These are phyloP conservation scores for Ernsta delagoae DNA, from an alignment of 2,888 invertebrate species.

Conservation along the genomic window DNA sequence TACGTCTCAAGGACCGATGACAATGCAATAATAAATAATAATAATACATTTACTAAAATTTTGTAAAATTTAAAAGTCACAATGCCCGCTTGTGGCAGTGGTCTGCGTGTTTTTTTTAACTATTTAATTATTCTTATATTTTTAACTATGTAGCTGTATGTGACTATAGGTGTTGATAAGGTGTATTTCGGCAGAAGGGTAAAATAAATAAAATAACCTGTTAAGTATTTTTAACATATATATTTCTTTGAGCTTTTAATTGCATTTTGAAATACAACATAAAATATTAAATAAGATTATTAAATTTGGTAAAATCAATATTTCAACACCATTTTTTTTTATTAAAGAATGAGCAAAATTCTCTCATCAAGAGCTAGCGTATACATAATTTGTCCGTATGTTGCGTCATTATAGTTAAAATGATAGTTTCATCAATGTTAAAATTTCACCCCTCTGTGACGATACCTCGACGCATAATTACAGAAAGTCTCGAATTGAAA, in stretches of 20 bases:
- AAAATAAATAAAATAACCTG: slow-evolving; percentile 72
- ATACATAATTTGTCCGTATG: slow-evolving; percentile 90
- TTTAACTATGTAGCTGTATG: too few relatives aligned
- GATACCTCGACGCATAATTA: slow-evolving; percentile 27
- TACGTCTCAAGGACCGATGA: too few relatives aligned
- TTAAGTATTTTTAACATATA: slow-evolving; percentile 92
- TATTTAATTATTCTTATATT: too few relatives aligned
- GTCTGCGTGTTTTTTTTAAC: too few relatives aligned
- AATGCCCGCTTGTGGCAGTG: too few relatives aligned
- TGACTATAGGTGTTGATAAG: too few relatives aligned
- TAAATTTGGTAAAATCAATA: slow-evolving; percentile 91
- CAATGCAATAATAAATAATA: too few relatives aligned
- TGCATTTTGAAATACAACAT: slow-evolving; percentile 94
- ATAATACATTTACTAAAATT: too few relatives aligned
- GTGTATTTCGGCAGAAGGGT: too few relatives aligned
- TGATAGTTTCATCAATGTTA: slow-evolving; percentile 84
- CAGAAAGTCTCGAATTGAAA: neutral
- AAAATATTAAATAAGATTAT: slow-evolving; percentile 92
- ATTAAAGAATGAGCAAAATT: slow-evolving; percentile 86
- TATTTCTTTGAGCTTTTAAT: slow-evolving; percentile 94
- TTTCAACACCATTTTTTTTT: slow-evolving; percentile 80
- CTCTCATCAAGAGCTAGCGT: slow-evolving; percentile 88
- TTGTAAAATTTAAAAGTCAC: too few relatives aligned
- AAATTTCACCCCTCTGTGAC: slow-evolving; percentile 40
- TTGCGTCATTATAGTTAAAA: slow-evolving; percentile 84